A percentile compares a stretch with the other conserved stretches of the same genome.
These are phyloP conservation scores for Astyanax mexicanus DNA, from an alignment of 2,797 vertebrate genomes.

Conservation along the genomic window DNA sequence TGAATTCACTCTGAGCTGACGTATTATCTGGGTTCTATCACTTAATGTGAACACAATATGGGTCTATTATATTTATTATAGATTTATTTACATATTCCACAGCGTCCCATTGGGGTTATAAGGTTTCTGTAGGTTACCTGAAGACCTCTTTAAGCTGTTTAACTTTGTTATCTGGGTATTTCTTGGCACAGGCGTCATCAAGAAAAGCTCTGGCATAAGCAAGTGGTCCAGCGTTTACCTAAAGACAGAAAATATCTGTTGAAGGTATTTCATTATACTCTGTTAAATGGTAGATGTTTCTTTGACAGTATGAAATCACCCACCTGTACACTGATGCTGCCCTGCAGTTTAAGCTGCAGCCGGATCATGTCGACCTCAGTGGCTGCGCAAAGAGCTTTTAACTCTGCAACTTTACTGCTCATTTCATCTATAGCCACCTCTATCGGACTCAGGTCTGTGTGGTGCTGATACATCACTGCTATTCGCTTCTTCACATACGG, in stretches of 20 bases:
- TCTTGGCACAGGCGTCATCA: slow-evolving; percentile 90
- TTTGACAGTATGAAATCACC: slow-evolving; percentile 36
- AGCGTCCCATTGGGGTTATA: too few relatives aligned
- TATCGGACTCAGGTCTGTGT: slow-evolving; percentile 94
- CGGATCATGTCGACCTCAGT: slow-evolving; percentile 97
- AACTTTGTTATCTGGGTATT: slow-evolving; percentile 96
- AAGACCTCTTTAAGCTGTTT: slow-evolving; percentile 97
- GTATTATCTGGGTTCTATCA: too few relatives aligned
- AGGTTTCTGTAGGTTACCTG: slow-evolving; percentile 82
- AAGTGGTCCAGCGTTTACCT: slow-evolving; percentile 97
- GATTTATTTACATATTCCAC: too few relatives aligned
- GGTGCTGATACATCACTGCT: slow-evolving; percentile 97
- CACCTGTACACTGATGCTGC: slow-evolving; percentile 92
- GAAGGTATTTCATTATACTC: neutral
- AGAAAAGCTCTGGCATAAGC: slow-evolving; percentile 96
- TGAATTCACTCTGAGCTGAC: too few relatives aligned
- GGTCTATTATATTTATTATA: too few relatives aligned
- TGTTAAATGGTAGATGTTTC: neutral
- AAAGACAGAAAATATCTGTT: slow-evolving; percentile 26
- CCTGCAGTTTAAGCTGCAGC: slow-evolving; percentile 94
- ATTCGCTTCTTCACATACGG: slow-evolving; percentile 97
- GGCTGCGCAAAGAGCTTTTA: slow-evolving; percentile 88
- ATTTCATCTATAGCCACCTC: slow-evolving; percentile 98
- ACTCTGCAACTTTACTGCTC: slow-evolving; percentile 92
- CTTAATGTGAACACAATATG: too few relatives aligned